phyloP scores from a whole-genome alignment of 2,797 vertebrate species.

The Benthosema pterotum region DNA sequence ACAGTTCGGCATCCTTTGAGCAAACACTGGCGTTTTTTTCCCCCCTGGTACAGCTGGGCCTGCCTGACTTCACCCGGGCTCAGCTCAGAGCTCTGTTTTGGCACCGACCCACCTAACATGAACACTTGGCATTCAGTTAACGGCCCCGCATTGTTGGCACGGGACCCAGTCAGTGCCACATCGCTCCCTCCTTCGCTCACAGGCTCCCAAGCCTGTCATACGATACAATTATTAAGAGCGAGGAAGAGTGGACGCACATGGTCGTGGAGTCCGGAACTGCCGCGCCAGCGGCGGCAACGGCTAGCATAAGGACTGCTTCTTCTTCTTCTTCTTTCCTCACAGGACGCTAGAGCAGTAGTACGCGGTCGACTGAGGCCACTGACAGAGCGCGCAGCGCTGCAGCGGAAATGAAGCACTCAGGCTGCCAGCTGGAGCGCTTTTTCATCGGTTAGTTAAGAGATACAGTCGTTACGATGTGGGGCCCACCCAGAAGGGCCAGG shows the following conservation, averaged over 20 bases:
- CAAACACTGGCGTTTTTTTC: constrained; percentile 62
- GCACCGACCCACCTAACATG: constrained; percentile 30
- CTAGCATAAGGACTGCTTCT: constrained; percentile 13
- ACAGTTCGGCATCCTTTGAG: constrained; percentile 40
- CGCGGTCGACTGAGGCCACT: constrained; percentile 34
- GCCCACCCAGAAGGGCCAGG: too few species aligned
- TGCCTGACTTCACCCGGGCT: constrained; percentile 24
- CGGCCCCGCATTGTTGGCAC: constrained; percentile 19
- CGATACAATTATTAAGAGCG: constrained; percentile 56
- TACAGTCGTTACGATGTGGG: too few species aligned
- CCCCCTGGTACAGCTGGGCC: constrained; percentile 48
- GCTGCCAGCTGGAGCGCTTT: constrained; percentile 16
- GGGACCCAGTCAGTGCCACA: constrained; percentile 37
- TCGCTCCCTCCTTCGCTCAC: too few species aligned
- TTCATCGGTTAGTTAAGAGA: constrained; percentile 26
- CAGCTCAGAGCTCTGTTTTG: constrained; percentile 51
- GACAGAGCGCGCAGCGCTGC: too few species aligned
- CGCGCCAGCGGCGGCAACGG: constrained; percentile 30
- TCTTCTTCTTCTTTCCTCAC: neutral
- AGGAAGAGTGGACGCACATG: constrained; percentile 49
- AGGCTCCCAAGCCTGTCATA: constrained; percentile 41
- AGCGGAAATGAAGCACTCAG: constrained; percentile 22
- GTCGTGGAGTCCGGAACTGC: constrained; percentile 54
- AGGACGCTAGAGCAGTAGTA: constrained; percentile 15
- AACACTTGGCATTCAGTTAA: constrained; percentile 47